These are phyloP conservation scores for Hydrochoerus hydrochaeris DNA, from an alignment of 2,113 vertebrate species.

Conservation along the genomic window DNA sequence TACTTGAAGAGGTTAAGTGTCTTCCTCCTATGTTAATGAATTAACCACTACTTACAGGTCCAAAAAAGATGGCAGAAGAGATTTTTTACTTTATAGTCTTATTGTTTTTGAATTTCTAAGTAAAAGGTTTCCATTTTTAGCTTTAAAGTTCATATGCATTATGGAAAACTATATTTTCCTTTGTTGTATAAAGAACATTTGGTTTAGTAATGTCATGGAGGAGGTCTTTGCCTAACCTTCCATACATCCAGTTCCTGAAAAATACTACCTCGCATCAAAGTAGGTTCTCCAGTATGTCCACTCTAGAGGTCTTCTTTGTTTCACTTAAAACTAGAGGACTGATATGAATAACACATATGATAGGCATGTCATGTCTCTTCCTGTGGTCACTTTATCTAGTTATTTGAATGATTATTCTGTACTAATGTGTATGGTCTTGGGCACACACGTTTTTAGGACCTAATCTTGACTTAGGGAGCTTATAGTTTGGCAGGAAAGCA, in stretches of 20 bases:
- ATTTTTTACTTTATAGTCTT: neutral
- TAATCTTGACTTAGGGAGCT: neutral
- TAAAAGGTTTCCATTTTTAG: neutral
- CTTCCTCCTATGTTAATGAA: neutral
- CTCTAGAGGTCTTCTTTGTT: neutral
- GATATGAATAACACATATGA: neutral
- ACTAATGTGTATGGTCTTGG: neutral
- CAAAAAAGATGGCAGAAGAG: neutral
- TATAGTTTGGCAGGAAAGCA: neutral
- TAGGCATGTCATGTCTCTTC: neutral
- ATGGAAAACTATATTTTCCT: conserved; percentile 1
- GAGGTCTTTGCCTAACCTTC: neutral
- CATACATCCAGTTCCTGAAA: neutral
- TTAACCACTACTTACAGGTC: neutral
- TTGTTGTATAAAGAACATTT: neutral
- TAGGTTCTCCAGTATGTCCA: neutral
- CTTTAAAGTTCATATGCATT: neutral
- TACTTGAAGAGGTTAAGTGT: neutral
- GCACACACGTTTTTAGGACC: neutral
- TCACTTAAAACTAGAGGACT: neutral
- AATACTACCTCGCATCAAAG: neutral
- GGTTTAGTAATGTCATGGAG: neutral
- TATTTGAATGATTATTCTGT: neutral
- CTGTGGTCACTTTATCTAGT: neutral
- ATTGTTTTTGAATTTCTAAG: neutral